phyloP scores from a whole-genome alignment of 1,140 invertebrate species.

The Pogonomyrmex californicus region DNA sequence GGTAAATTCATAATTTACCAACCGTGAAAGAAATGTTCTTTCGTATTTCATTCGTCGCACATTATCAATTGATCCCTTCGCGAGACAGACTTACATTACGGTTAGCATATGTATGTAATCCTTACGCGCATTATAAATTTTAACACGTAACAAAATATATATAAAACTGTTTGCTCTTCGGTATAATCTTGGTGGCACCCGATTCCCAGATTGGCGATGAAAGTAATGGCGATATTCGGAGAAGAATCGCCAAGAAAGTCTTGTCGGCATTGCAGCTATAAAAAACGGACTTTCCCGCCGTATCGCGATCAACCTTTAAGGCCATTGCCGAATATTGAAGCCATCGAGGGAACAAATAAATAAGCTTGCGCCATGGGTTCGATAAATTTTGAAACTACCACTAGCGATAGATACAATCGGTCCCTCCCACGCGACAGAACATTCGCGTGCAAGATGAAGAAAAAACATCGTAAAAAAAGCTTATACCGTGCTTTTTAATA shows the following conservation, averaged over 20 bases:
- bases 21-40: not conserved
- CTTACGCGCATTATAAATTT: constrained; percentile 13
- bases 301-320: constrained; percentile 37
- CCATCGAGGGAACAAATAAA: constrained; percentile 22
- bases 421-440: not conserved
- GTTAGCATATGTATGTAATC: not conserved
- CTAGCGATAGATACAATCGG: not conserved
- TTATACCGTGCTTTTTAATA: not conserved
- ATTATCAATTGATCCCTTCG: not conserved
- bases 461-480: not conserved
- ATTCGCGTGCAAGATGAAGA: not conserved
- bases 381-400: constrained; percentile 49
- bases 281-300: not conserved
- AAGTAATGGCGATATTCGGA: not conserved
- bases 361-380: not conserved
- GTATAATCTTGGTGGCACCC: not conserved
- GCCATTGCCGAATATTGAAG: constrained; percentile 36
- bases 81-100: not conserved
- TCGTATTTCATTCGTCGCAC: not conserved
- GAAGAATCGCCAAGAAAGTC: constrained; percentile 1
- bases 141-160: not conserved
- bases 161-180: not conserved
- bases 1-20: not conserved
- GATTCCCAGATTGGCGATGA: not conserved
- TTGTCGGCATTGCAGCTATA: not conserved